phyloP scores from a whole-genome alignment of 2,797 vertebrate genomes.

The Xerus rutilus region DNA sequence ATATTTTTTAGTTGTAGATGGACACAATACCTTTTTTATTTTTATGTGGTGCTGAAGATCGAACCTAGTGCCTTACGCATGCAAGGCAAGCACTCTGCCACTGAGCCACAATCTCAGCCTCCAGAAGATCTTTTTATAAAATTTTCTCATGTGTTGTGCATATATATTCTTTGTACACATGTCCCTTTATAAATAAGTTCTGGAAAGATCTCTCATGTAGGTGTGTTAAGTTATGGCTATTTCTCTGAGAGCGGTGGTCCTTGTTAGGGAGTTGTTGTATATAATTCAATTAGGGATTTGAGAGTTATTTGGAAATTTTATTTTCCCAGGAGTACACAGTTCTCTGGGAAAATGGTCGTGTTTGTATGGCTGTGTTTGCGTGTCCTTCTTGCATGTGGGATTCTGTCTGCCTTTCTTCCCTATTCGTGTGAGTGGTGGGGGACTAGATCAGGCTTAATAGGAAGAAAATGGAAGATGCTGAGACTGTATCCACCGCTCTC shows the following conservation, averaged over 20 bases:
- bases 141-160: neutral
- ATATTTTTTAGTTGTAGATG: no score
- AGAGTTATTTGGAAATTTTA: neutral
- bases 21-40: no score
- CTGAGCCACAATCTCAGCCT: no score
- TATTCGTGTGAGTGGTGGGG: neutral
- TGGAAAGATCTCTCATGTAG: constrained; percentile 1
- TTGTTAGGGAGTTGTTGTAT: neutral
- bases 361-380: neutral
- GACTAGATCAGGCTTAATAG: neutral
- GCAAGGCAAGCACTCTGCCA: no score
- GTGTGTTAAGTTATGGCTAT: neutral
- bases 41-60: no score
- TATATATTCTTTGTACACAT: neutral
- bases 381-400: neutral
- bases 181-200: neutral
- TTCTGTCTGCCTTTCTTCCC: neutral
- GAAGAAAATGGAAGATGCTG: neutral
- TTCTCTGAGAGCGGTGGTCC: neutral
- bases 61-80: no score
- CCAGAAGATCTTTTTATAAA: neutral
- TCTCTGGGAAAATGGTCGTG: neutral
- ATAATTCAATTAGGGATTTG: neutral
- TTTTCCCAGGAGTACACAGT: neutral
- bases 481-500: neutral